Evolutionary conservation across 2,113 vertebrate species (phyloP).

Genomic region (Oncorhynchus keta): DNA sequence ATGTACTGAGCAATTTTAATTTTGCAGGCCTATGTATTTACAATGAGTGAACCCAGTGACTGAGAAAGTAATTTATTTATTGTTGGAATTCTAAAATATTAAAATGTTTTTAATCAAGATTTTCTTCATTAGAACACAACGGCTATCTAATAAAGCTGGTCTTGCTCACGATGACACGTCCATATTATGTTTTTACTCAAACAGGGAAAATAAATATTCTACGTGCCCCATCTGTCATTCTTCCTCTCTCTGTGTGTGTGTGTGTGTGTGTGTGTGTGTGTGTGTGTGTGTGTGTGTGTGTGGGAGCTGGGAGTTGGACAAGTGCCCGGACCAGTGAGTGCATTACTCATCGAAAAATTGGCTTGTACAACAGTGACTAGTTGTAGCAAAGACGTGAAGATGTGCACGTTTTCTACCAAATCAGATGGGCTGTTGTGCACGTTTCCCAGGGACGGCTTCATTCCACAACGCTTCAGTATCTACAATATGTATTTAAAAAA

Average conservation of each 20-base stretch:
- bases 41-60: not conserved
- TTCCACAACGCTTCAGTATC: no score
- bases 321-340: not conserved
- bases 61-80: conserved; percentile 40
- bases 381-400: not conserved
- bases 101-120: not conserved
- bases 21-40: conserved; percentile 5
- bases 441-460: not conserved
- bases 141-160: not conserved
- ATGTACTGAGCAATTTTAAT: conserved; percentile 21
- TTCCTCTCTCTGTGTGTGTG: not conserved
- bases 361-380: not conserved
- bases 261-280: not conserved
- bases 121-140: conserved; percentile 8
- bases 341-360: not conserved
- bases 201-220: conserved; percentile 22
- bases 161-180: conserved; percentile 36
- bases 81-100: conserved; percentile 11
- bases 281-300: not conserved
- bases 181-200: conserved; percentile 54
- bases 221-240: not conserved
- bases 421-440: not conserved
- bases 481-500: no score
- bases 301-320: not conserved
- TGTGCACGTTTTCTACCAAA: not conserved